A percentile compares a stretch with the other conserved stretches of the same genome.
phyloP scores from a whole-genome alignment of 92 coral and sea anemone species.

The Epizoanthus stellaris region DNA sequence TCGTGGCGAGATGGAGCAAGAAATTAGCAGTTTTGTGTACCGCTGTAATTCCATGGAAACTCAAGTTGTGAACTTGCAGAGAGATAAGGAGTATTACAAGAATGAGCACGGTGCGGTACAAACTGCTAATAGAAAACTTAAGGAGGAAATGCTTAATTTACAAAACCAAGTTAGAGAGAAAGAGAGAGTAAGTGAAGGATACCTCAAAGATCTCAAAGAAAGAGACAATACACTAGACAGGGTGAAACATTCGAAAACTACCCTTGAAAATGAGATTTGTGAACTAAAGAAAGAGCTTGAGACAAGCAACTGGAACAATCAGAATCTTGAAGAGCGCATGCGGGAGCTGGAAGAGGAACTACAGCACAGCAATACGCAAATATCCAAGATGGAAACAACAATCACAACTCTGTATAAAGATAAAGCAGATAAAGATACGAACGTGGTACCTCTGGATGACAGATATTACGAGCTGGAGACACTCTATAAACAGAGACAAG shows the following conservation, averaged over 20 bases:
- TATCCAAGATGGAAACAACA: slow-evolving; percentile 87
- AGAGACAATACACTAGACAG: slow-evolving; percentile 77
- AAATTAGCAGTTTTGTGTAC: slow-evolving; percentile 71
- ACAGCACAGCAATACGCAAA: slow-evolving; percentile 65
- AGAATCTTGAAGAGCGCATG: slow-evolving; percentile 71
- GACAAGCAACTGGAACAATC: slow-evolving; percentile 76
- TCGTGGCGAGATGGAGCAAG: slow-evolving; percentile 84
- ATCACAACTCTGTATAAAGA: slow-evolving; percentile 69
- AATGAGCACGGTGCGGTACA: slow-evolving; percentile 82
- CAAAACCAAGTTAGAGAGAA: slow-evolving; percentile 89
- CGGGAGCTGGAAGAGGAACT: slow-evolving; percentile 75
- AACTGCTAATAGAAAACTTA: slow-evolving; percentile 75
- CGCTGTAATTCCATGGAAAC: slow-evolving; percentile 89
- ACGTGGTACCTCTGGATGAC: slow-evolving; percentile 52
- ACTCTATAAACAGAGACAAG: slow-evolving; percentile 57
- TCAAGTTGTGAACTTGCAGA: slow-evolving; percentile 78
- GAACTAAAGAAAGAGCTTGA: slow-evolving; percentile 83
- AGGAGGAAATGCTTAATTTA: slow-evolving; percentile 78
- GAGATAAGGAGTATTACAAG: slow-evolving; percentile 94
- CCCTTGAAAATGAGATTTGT: slow-evolving; percentile 80
- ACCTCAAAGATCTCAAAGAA: slow-evolving; percentile 79
- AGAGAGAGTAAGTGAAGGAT: slow-evolving; percentile 78
- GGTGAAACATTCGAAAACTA: slow-evolving; percentile 68
- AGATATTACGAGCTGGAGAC: slow-evolving; percentile 59
- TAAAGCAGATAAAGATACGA: slow-evolving; percentile 66